Evolutionary conservation across 2,797 vertebrate genomes (phyloP).

Genomic region (Microcaecilia unicolor): DNA sequence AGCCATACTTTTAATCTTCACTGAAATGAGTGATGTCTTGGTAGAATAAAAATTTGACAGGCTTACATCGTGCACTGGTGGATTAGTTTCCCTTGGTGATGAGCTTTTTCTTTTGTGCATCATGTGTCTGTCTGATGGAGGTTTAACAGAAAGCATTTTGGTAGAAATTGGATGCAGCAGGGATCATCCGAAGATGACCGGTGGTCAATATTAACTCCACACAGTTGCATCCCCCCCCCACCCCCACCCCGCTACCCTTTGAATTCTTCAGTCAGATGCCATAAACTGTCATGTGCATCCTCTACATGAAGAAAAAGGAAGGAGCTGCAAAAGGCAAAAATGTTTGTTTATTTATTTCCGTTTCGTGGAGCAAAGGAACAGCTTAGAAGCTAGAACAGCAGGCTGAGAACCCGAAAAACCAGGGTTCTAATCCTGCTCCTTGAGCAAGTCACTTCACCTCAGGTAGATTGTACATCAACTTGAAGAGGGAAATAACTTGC

Average conservation of each 20-base stretch:
- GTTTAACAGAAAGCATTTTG: slow-evolving; percentile 94
- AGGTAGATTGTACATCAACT: too few species aligned
- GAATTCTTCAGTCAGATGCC: slow-evolving; percentile 52
- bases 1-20: slow-evolving; percentile 98
- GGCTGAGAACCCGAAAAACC: too few species aligned
- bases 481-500: too few species aligned
- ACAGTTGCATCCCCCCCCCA: slow-evolving; percentile 64
- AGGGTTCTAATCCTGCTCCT: too few species aligned
- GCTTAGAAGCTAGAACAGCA: too few species aligned
- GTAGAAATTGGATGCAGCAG: slow-evolving; percentile 98
- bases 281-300: slow-evolving; percentile 38
- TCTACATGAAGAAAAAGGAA: slow-evolving; percentile 6
- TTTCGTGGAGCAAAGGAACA: too few species aligned
- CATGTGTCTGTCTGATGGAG: slow-evolving; percentile 98
- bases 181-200: slow-evolving; percentile 92
- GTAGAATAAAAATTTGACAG: slow-evolving; percentile 96
- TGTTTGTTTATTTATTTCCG: too few species aligned
- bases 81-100: slow-evolving; percentile 98
- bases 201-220: slow-evolving; percentile 88
- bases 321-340: slow-evolving; percentile 20
- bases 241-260: too few species aligned
- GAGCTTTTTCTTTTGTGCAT: slow-evolving; percentile 96
- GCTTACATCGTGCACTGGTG: slow-evolving; percentile 91
- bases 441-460: too few species aligned
- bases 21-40: slow-evolving; percentile 99